These are phyloP conservation scores for Poeciliopsis turneri DNA, from an alignment of 2,797 vertebrate species.

Conservation along the genomic window DNA sequence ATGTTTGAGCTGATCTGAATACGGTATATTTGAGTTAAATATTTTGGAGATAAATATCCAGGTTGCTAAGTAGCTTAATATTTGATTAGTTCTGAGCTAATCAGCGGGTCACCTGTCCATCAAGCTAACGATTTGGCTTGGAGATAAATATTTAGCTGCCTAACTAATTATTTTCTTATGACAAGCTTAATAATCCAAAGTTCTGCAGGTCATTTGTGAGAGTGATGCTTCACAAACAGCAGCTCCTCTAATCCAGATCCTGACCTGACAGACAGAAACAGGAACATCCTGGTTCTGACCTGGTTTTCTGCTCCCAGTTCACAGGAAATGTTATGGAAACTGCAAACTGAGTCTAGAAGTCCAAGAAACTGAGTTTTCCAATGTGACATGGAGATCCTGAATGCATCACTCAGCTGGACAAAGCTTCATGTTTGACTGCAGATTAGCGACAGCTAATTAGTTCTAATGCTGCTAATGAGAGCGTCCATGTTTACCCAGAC, in stretches of 20 bases:
- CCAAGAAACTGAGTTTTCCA: background rate
- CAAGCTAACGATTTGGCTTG: too few relatives aligned
- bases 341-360: background rate
- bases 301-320: background rate
- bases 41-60: too few relatives aligned
- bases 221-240: too few relatives aligned
- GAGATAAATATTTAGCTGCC: too few relatives aligned
- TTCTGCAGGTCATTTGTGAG: too few relatives aligned
- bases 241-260: background rate
- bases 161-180: too few relatives aligned
- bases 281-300: background rate
- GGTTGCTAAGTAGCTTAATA: too few relatives aligned
- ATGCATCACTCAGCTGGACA: background rate
- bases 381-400: background rate
- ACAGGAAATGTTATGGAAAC: background rate
- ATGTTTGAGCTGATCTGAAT: too few relatives aligned
- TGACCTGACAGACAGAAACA: background rate
- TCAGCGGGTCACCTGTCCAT: too few relatives aligned
- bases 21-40: too few relatives aligned
- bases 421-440: slow-evolving; percentile 29
- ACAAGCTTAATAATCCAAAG: too few relatives aligned
- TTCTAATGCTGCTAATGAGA: slow-evolving; percentile 32
- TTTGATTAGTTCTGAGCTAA: too few relatives aligned
- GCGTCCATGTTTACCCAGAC: slow-evolving; percentile 38
- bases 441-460: slow-evolving; percentile 31